Evolutionary conservation across 2,888 invertebrate species (phyloP), one percentile per base, ranked within the genome.

Genomic region (Metopia argyrocephala): DNA sequence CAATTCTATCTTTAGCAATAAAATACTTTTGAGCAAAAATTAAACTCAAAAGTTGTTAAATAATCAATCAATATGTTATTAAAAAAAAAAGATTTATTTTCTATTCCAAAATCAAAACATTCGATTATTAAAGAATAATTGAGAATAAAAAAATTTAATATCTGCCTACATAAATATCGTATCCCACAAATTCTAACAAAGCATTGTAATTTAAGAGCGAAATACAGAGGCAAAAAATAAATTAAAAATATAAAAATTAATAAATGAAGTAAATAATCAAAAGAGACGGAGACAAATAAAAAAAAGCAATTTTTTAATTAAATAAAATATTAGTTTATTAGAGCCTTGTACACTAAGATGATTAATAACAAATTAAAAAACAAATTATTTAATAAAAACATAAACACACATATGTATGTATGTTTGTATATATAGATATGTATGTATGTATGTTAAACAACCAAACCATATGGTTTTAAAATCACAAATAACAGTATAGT

Each of bases 381-480:
- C 5, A 38, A 9, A 38, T 12, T 38, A 38, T 38, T 3, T 2
- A n/a, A 20, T 12, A 48, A 48, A 48, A 5, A 48, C 20, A n/a
- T n/a, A 48, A 48, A 6, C 31, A 31, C 31, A 31, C 31, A 9
- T 6, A 31, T 31, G 31, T 6, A 31, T 31, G 31, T 6, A 31
- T 31, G 9, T 31, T 31, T 31, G n/a, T n/a, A 38, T 12, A 2
- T 38, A 9, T 4, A 38, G n/a, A 38, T 12, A 2, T 38, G 12
- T 4, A 38, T 38, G 15, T 38, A 12, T 15, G 38, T 15, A 25
- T 28, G 48, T n/a, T 1, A 21, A 28, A 25, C 21, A 21, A 27
- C 15, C 18, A 23, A 61, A 54, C 21, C 54, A 54, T 38, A 45
- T 62, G 61, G 71, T n/a, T 54, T 71, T 64, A 45, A 46, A 45